Evolutionary conservation across 1,140 invertebrate genomes (phyloP).

Genomic region (Augochlora pura): DNA sequence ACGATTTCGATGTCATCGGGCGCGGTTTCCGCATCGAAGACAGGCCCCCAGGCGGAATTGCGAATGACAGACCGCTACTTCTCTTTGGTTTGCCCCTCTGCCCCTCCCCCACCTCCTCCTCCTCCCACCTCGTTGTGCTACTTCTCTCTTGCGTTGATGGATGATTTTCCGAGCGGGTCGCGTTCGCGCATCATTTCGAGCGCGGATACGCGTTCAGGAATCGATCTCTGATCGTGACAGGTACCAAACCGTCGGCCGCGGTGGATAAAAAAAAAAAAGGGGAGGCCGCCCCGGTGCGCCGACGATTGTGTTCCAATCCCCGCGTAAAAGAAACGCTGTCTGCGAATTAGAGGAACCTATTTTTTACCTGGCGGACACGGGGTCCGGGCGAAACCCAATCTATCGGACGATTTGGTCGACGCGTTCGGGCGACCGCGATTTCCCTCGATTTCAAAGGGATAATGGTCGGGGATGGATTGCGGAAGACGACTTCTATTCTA

Average conservation of each 20-base stretch:
- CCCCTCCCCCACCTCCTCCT: too few species aligned
- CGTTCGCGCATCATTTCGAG: slow-evolving; percentile 5
- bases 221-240: slow-evolving; percentile 32
- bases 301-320: slow-evolving; percentile 26
- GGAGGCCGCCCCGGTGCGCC: not conserved
- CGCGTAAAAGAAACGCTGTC: not conserved
- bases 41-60: not conserved
- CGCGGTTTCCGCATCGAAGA: not conserved
- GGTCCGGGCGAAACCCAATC: too few species aligned
- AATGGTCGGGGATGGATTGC: too few species aligned
- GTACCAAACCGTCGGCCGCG: not conserved
- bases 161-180: slow-evolving; percentile 34
- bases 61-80: slow-evolving; percentile 16
- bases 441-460: too few species aligned
- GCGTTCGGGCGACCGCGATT: too few species aligned
- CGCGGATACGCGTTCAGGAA: slow-evolving; percentile 2
- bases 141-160: slow-evolving; percentile 9
- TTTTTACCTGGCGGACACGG: not conserved
- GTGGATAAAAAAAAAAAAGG: too few species aligned
- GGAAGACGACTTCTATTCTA: too few species aligned
- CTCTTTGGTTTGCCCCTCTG: not conserved
- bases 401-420: too few species aligned
- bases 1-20: not conserved
- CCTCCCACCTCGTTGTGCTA: not conserved
- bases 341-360: not conserved